Conservation (phyloP, 2,888 invertebrate genomes). For the Crematogaster levior region DNA sequence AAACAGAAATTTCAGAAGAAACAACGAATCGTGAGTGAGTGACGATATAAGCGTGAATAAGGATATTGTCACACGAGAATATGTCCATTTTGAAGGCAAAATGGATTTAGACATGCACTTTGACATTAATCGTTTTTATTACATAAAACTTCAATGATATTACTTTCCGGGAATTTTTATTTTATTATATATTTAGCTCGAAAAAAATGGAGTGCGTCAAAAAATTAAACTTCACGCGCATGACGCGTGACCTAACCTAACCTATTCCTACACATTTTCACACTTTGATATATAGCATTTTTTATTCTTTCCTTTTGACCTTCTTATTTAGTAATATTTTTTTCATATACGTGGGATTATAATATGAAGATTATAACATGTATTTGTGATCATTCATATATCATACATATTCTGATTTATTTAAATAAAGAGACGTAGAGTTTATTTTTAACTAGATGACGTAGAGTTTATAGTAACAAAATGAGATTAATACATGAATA, state of each 20-base stretch:
- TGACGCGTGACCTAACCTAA: too few species aligned
- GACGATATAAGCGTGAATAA: too few species aligned
- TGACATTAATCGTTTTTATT: conserved; percentile 32
- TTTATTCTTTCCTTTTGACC: not conserved
- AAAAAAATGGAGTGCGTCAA: conserved; percentile 12
- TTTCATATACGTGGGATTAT: not conserved
- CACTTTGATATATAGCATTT: not conserved
- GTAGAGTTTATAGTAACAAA: not conserved
- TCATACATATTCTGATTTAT: too few species aligned
- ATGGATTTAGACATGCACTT: not conserved
- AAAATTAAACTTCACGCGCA: conserved; percentile 8
- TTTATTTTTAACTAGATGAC: conserved; percentile 16
- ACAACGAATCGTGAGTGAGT: too few species aligned
- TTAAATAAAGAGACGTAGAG: not conserved
- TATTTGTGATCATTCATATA: not conserved
- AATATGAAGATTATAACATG: not conserved
- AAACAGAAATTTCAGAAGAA: not conserved
- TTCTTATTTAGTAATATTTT: conserved; percentile 6
- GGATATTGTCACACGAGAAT: not conserved
- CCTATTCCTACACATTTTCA: conserved; percentile 12
- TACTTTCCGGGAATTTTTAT: conserved; percentile 21
- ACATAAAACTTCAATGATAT: not conserved
- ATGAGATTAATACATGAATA: not conserved
- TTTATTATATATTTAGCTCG: conserved; percentile 28
- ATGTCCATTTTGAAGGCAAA: not conserved